phyloP scores from a whole-genome alignment of 2,113 vertebrate species.

The Calidris pygmaea region DNA sequence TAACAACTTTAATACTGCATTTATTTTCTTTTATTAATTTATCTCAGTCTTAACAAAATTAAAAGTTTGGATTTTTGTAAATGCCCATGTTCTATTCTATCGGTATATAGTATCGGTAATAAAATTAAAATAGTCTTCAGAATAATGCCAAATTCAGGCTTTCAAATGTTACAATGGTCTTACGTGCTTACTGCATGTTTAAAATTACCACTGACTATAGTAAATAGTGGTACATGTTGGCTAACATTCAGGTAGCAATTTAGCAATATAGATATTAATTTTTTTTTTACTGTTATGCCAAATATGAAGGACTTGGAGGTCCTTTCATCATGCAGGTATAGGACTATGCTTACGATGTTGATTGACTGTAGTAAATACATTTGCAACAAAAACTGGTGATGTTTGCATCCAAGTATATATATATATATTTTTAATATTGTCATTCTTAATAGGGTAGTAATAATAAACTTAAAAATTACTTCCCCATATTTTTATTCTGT shows the following conservation, averaged over 20 bases:
- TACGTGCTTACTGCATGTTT: neutral
- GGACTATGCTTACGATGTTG: neutral
- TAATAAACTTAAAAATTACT: neutral
- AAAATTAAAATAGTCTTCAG: neutral
- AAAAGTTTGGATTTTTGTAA: neutral
- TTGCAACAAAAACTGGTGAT: neutral
- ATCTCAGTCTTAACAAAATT: neutral
- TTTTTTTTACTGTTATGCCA: neutral
- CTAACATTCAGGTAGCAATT: neutral
- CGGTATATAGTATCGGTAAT: accelerated
- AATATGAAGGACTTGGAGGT: neutral
- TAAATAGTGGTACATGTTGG: neutral
- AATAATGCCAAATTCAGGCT: neutral
- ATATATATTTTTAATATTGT: neutral
- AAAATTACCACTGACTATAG: neutral
- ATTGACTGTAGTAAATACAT: neutral
- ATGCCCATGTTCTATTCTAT: accelerated
- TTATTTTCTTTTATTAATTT: neutral
- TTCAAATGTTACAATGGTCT: neutral
- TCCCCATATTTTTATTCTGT: neutral
- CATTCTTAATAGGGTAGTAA: neutral
- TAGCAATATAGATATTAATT: neutral
- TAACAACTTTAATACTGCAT: neutral
- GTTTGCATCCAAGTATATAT: neutral
- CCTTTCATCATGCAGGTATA: neutral